Evolutionary conservation across 64 coral and sea anemone species (phyloP), one percentile per base, ranked within the genome.

Genomic region (Dendrophyllia cribrosa): DNA sequence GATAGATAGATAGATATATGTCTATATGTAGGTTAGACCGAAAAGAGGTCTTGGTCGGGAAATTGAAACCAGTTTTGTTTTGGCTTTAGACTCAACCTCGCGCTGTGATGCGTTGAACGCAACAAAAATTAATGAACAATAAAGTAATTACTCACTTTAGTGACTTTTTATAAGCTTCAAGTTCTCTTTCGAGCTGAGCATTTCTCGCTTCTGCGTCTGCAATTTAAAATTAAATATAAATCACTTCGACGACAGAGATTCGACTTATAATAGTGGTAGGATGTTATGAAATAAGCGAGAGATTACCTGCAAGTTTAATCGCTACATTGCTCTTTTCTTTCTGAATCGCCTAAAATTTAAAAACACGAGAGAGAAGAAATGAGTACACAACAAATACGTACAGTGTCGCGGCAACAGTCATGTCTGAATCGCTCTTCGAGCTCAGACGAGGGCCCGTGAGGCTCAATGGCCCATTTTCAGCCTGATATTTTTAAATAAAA

Each of bases 191-290:
- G 3, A 96, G 59, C 51, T 96, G 91, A 16, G 91, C 55, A 71
- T 88, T 90, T 11, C 77, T 91, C 49, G 95, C 95, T 79, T 96
- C 89, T 20, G 63, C 83, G 43, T 93, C 95, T 96, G 48, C 26
- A 86, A 86, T 11, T 24, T 14, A 86, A 52, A 44, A 23, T 20
- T 7, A 86, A 66, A 86, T 53, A 53, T 0, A 25, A 56, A 70
- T 51, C 8, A 67, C 1, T 24, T 14, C 4, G 0, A 25, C 6
- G 9, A 15, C 14, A 17, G n/a, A 43, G 64, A 75, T 8, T 45
- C 44, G 46, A 70, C 52, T 3, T 55, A 1, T 11, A 55, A 55
- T 11, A 55, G 11, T 55, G 52, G 0, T 12, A 45, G 24, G 43
- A 43, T 23, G 34, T 3, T 20, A 50, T 44, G 4, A 48, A 17